phyloP scores from a whole-genome alignment of 2,888 invertebrate genomes.

The Ethmia dodecea region DNA sequence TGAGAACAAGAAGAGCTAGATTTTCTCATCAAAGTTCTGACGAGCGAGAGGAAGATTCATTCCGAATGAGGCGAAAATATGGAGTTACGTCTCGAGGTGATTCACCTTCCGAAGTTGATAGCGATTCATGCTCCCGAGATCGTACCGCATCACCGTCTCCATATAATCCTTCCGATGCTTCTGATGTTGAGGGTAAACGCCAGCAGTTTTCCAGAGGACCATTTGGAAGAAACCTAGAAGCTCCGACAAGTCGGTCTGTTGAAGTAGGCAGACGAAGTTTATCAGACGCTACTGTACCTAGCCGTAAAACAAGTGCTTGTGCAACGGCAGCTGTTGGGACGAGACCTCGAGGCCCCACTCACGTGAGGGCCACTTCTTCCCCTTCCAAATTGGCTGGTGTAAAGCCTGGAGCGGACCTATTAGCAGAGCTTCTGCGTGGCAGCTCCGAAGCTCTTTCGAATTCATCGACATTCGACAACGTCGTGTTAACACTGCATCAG shows the following conservation, averaged over 20 bases:
- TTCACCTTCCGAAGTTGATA: conserved; percentile 85
- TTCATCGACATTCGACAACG: conserved; percentile 72
- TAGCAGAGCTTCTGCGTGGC: conserved; percentile 87
- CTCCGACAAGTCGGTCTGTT: conserved; percentile 68
- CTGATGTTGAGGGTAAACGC: conserved; percentile 63
- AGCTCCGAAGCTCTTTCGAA: conserved; percentile 87
- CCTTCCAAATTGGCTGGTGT: conserved; percentile 86
- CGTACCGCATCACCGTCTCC: conserved; percentile 79
- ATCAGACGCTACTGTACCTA: conserved; percentile 69
- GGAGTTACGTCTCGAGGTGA: conserved; percentile 72
- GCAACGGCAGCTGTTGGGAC: conserved; percentile 51
- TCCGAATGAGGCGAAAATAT: conserved; percentile 54
- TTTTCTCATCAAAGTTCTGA: conserved; percentile 86
- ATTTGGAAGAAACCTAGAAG: conserved; percentile 70
- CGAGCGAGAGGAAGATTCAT: conserved; percentile 81
- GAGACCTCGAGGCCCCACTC: conserved; percentile 73
- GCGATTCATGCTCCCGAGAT: conserved; percentile 77
- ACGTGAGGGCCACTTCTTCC: conserved; percentile 88
- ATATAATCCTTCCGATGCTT: conserved; percentile 80
- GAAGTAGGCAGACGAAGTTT: conserved; percentile 73
- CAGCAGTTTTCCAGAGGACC: conserved; percentile 82
- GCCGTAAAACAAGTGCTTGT: conserved; percentile 80
- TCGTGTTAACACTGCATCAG: conserved; percentile 67
- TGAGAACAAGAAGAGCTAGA: conserved; percentile 63
- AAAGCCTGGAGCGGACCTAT: conserved; percentile 76